Evolutionary conservation across 2,888 invertebrate species (phyloP).

Genomic region (Orchesellides sinensis): DNA sequence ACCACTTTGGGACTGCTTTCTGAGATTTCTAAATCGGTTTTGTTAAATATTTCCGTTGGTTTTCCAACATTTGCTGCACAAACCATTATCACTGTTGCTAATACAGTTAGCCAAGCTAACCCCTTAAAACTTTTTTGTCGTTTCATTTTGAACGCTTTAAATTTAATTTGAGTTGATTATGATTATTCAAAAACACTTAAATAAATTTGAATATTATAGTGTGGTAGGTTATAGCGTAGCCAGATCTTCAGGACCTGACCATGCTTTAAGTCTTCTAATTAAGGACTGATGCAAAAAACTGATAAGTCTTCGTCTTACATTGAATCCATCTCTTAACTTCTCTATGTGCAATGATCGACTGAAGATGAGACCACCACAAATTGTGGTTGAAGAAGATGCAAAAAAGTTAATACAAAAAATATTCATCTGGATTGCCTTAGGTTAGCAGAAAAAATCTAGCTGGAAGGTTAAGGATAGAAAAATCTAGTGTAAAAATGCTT

Average conservation of each 20-base stretch:
- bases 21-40: conserved; percentile 43
- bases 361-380: conserved; percentile 11
- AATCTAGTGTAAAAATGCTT: conserved; percentile 16
- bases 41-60: conserved; percentile 56
- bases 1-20: conserved; percentile 56
- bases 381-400: conserved; percentile 2
- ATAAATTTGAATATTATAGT: conserved; percentile 2
- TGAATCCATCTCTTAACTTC: conserved; percentile 18
- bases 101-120: not conserved
- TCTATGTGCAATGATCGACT: conserved; percentile 30
- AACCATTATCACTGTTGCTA: conserved; percentile 24
- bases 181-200: no score
- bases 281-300: not conserved
- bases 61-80: conserved; percentile 34
- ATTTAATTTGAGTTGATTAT: not conserved
- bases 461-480: conserved; percentile 38
- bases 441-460: conserved; percentile 15
- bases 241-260: conserved; percentile 20
- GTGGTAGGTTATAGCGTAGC: conserved; percentile 8
- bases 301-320: not conserved
- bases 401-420: not conserved
- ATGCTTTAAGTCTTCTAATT: not conserved
- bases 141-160: conserved; percentile 11
- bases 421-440: conserved; percentile 44
- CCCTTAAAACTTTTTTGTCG: not conserved